A percentile compares a stretch with the other conserved stretches of the same genome.
phyloP scores from a whole-genome alignment of 2,797 vertebrate genomes.

The Triplophysa yarkandensis region DNA sequence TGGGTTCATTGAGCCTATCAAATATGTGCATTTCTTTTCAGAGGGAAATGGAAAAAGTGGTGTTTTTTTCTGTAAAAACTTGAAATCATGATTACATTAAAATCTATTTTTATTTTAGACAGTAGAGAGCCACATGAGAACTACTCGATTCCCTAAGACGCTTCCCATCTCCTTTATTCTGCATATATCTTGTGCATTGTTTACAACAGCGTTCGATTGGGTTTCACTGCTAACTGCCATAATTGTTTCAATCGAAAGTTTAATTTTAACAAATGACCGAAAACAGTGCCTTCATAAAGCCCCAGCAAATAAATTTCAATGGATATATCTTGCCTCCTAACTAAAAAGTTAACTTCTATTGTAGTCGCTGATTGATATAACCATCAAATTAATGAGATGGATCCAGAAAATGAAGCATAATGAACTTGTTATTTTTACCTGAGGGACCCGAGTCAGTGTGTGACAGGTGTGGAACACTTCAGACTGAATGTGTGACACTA shows the following conservation, averaged over 20 bases:
- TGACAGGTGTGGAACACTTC: constrained; percentile 51
- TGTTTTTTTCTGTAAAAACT: neutral
- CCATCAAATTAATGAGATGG: constrained; percentile 3
- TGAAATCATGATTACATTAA: neutral
- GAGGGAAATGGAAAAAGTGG: neutral
- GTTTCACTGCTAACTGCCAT: neutral
- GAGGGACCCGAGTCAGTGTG: constrained; percentile 49
- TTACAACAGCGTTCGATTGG: neutral
- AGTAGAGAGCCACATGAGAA: neutral
- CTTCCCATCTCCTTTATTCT: neutral
- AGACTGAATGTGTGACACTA: constrained; percentile 26
- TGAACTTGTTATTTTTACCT: constrained; percentile 55
- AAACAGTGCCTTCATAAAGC: neutral
- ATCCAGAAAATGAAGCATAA: constrained; percentile 20
- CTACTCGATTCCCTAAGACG: neutral
- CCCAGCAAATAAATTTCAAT: neutral
- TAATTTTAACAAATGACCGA: neutral
- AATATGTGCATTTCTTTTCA: neutral
- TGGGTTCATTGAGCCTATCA: neutral
- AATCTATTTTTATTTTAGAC: neutral
- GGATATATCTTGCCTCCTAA: neutral
- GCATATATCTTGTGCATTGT: constrained; percentile 4
- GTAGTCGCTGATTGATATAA: constrained; percentile 17
- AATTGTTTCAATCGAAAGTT: neutral
- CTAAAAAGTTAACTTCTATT: neutral